phyloP scores from a whole-genome alignment of 2,888 invertebrate species.

The Archips xylosteana region DNA sequence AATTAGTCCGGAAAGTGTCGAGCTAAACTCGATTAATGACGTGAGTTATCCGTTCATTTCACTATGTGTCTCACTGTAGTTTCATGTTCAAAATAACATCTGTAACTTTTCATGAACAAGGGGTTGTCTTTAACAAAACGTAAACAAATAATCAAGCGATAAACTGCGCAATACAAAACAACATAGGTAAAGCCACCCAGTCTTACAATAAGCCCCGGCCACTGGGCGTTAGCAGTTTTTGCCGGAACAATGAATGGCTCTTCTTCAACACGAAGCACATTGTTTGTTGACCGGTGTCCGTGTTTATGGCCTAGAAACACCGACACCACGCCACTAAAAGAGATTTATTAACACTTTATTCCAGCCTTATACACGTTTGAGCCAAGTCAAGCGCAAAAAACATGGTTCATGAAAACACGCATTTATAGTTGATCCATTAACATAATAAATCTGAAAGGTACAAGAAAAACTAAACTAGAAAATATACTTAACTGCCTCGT shows the following conservation, averaged over 20 bases:
- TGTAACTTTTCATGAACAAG: no score
- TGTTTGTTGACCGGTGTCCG: slow-evolving; percentile 70
- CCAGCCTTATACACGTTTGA: slow-evolving; percentile 53
- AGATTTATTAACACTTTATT: slow-evolving; percentile 67
- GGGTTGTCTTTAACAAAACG: no score
- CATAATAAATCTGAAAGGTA: slow-evolving; percentile 41
- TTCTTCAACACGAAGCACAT: slow-evolving; percentile 67
- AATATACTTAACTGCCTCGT: not conserved
- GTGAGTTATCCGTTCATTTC: no score
- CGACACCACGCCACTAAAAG: slow-evolving; percentile 57
- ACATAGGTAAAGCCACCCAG: slow-evolving; percentile 19
- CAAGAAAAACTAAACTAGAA: not conserved
- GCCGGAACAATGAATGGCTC: slow-evolving; percentile 67
- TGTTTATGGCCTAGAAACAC: slow-evolving; percentile 70
- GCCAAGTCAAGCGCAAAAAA: slow-evolving; percentile 60
- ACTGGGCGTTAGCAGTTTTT: slow-evolving; percentile 62
- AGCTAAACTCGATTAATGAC: no score
- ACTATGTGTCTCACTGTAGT: no score
- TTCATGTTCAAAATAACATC: no score
- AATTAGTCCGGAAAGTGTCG: no score
- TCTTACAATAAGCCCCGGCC: slow-evolving; percentile 41
- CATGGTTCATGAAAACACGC: slow-evolving; percentile 48
- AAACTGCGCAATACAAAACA: not conserved
- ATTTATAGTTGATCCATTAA: slow-evolving; percentile 47
- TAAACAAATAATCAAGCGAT: no score